phyloP scores from a whole-genome alignment of 2,888 invertebrate species.

The Heliconius aoede region DNA sequence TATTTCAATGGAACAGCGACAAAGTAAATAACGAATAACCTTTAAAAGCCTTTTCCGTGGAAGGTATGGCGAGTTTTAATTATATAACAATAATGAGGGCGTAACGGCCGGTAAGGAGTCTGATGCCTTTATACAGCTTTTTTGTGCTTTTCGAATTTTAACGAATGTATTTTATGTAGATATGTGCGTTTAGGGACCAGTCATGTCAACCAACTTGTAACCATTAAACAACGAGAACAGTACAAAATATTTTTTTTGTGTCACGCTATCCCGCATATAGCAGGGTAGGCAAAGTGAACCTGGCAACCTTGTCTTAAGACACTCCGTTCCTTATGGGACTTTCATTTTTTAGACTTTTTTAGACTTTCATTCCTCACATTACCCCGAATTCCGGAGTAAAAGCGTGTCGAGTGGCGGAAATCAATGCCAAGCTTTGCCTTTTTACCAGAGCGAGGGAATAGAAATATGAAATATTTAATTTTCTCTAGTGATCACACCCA shows the following conservation, averaged over 20 bases:
- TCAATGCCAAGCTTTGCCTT: neutral
- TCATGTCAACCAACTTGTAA: too few relatives aligned
- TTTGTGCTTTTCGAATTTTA: neutral
- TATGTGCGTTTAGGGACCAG: neutral
- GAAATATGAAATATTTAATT: too few relatives aligned
- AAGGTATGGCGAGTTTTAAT: slow-evolving; percentile 18
- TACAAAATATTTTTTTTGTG: too few relatives aligned
- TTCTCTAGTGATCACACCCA: neutral
- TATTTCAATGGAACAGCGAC: neutral
- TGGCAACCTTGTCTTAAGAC: too few relatives aligned
- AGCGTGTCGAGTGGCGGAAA: neutral
- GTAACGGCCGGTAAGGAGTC: slow-evolving; percentile 18
- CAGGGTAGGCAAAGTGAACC: too few relatives aligned
- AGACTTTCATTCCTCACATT: too few relatives aligned
- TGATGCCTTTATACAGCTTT: neutral
- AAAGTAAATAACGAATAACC: slow-evolving; percentile 14
- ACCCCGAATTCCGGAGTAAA: too few relatives aligned
- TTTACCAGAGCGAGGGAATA: too few relatives aligned
- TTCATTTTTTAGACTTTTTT: too few relatives aligned
- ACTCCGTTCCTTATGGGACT: too few relatives aligned
- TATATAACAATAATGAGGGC: slow-evolving; percentile 22
- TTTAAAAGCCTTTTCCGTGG: slow-evolving; percentile 2
- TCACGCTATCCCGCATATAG: too few relatives aligned
- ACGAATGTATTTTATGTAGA: neutral
- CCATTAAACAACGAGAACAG: too few relatives aligned